Evolutionary conservation across 2,113 vertebrate genomes (phyloP).

Genomic region (Pangasianodon gigas): DNA sequence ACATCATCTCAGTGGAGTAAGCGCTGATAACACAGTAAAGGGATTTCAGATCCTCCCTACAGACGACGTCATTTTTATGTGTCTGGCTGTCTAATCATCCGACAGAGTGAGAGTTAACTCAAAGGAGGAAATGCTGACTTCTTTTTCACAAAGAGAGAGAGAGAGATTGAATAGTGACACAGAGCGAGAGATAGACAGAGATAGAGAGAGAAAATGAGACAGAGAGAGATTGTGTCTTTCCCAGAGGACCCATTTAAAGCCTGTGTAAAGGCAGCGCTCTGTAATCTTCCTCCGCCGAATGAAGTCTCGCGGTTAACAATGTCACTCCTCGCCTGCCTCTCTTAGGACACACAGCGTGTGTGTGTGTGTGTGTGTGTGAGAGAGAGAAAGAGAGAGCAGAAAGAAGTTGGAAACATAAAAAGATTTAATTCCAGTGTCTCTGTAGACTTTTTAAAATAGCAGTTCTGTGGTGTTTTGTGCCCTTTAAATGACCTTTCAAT

Average conservation of each 20-base stretch:
- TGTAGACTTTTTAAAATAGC: slow-evolving; percentile 37
- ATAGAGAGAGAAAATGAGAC: background rate
- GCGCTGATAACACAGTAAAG: background rate
- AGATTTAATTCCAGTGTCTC: slow-evolving; percentile 22
- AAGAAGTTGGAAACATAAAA: slow-evolving; percentile 7
- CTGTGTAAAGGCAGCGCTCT: slow-evolving; percentile 21
- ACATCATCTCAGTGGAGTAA: background rate
- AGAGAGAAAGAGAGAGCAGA: background rate
- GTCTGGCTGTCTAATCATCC: background rate
- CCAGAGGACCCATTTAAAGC: slow-evolving; percentile 20
- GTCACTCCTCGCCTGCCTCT: slow-evolving; percentile 25
- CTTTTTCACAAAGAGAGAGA: background rate
- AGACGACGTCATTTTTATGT: background rate
- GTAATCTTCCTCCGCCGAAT: slow-evolving; percentile 38
- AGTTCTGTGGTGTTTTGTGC: slow-evolving; percentile 20
- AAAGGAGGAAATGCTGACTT: background rate
- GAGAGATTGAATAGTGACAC: background rate
- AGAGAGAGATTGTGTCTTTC: slow-evolving; percentile 17
- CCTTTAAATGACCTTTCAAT: slow-evolving; percentile 38
- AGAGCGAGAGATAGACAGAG: background rate
- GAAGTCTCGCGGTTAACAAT: slow-evolving; percentile 38
- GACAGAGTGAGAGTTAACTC: background rate
- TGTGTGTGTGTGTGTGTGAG: slow-evolving; percentile 9
- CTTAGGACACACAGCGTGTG: background rate
- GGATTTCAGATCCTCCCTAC: background rate